These are phyloP conservation scores for Pelobates cultripes DNA, from an alignment of 2,797 vertebrate species.

Conservation along the genomic window DNA sequence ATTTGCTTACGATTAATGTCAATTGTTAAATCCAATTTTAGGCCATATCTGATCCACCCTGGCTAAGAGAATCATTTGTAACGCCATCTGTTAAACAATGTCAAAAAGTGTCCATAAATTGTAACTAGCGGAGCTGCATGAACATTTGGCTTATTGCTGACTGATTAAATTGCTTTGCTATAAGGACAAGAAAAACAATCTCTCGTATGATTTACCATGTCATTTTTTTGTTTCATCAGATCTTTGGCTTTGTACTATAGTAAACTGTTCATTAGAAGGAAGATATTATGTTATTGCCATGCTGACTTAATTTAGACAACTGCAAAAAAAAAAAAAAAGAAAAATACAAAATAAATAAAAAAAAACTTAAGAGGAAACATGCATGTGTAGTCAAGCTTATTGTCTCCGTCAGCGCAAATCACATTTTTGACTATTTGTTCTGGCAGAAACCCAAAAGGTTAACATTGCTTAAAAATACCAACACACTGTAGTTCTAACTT, in stretches of 20 bases:
- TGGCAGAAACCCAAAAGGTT: not conserved
- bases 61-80: not conserved
- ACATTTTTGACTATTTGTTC: not conserved
- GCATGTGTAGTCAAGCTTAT: not conserved
- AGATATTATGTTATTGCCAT: constrained; percentile 6
- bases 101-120: not conserved
- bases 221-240: not conserved
- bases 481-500: too few species aligned
- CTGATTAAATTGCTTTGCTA: constrained; percentile 8
- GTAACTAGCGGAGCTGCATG: not conserved
- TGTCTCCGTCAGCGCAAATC: not conserved
- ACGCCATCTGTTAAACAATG: not conserved
- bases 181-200: not conserved
- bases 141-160: not conserved
- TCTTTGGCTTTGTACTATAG: constrained; percentile 7
- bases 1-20: not conserved
- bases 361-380: constrained; percentile 7
- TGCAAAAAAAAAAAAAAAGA: not conserved
- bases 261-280: constrained; percentile 4
- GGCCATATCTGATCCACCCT: not conserved
- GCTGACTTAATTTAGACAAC: not conserved
- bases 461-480: too few species aligned
- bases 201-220: not conserved
- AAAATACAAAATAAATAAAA: not conserved
- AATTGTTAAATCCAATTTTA: not conserved